phyloP scores from a whole-genome alignment of 2,888 invertebrate genomes.

The Calephelis perditalis region DNA sequence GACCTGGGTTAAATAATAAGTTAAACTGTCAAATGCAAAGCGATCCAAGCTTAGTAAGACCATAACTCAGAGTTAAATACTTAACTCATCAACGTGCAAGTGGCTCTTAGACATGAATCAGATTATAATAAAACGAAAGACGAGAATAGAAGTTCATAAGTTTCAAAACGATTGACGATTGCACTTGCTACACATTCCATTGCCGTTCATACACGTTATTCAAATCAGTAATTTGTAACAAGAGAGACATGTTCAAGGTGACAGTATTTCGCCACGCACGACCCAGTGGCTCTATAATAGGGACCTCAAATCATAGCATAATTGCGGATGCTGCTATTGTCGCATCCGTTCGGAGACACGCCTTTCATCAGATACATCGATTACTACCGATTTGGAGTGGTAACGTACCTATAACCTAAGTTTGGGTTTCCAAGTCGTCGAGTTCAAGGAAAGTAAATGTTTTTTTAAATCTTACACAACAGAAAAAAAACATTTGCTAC shows the following conservation, averaged over 20 bases:
- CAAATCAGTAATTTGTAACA: constrained; percentile 21
- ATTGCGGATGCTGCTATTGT: constrained; percentile 55
- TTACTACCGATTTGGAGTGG: constrained; percentile 4
- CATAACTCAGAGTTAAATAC: too few relatives aligned
- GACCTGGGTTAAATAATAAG: too few relatives aligned
- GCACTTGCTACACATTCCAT: constrained; percentile 8
- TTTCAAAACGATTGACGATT: constrained; percentile 4
- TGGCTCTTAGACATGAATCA: too few relatives aligned
- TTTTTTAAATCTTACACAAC: too few relatives aligned
- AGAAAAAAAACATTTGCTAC: too few relatives aligned
- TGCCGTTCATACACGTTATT: constrained; percentile 9
- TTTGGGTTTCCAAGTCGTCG: too few relatives aligned
- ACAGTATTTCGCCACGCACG: constrained; percentile 28
- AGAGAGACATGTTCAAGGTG: constrained; percentile 30
- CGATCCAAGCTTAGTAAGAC: too few relatives aligned
- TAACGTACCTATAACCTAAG: too few relatives aligned
- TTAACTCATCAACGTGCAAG: too few relatives aligned
- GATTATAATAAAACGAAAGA: not conserved
- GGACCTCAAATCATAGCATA: constrained; percentile 53
- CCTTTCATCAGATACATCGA: constrained; percentile 29
- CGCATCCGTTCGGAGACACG: constrained; percentile 42
- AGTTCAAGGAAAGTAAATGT: too few relatives aligned
- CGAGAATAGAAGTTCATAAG: not conserved
- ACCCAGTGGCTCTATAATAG: constrained; percentile 35
- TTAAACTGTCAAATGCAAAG: too few relatives aligned